phyloP scores from a whole-genome alignment of 2,113 vertebrate genomes.

The Prionailurus viverrinus region DNA sequence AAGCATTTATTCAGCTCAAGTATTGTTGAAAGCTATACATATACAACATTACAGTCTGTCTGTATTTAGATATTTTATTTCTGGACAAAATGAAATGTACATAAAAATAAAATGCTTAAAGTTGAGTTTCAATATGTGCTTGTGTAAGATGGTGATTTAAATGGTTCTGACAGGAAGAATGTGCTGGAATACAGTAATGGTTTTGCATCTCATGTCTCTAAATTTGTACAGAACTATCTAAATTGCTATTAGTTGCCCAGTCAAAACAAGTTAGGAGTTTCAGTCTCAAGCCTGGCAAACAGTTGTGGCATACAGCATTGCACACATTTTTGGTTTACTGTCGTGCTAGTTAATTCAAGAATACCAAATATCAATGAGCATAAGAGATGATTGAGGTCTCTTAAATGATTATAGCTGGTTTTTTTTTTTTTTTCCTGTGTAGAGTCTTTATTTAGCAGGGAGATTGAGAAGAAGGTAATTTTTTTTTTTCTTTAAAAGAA shows the following conservation, averaged over 20 bases:
- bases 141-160: conserved; percentile 88
- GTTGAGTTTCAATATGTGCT: conserved; percentile 91
- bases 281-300: background rate
- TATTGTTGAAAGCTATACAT: conserved; percentile 93
- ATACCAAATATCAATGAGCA: background rate
- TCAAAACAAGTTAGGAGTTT: conserved; percentile 65
- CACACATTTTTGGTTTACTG: conserved; percentile 54
- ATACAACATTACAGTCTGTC: conserved; percentile 95
- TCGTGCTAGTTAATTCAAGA: background rate
- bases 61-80: conserved; percentile 97
- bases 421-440: background rate
- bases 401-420: conserved; percentile 45
- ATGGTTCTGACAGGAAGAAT: conserved; percentile 70
- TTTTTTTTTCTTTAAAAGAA: background rate
- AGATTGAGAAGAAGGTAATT: background rate
- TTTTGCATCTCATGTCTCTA: conserved; percentile 73
- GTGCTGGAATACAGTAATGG: conserved; percentile 58
- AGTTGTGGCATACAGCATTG: background rate
- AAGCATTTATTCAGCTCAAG: conserved; percentile 94
- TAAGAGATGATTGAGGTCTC: background rate
- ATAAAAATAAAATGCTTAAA: conserved; percentile 96
- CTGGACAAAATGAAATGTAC: conserved; percentile 92
- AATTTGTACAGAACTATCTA: conserved; percentile 66
- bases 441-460: background rate
- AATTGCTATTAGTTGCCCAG: conserved; percentile 46